A percentile compares a stretch with the other conserved stretches of the same genome.
Conservation (phyloP, 1,140 invertebrate species). For the Latrodectus geometricus region DNA sequence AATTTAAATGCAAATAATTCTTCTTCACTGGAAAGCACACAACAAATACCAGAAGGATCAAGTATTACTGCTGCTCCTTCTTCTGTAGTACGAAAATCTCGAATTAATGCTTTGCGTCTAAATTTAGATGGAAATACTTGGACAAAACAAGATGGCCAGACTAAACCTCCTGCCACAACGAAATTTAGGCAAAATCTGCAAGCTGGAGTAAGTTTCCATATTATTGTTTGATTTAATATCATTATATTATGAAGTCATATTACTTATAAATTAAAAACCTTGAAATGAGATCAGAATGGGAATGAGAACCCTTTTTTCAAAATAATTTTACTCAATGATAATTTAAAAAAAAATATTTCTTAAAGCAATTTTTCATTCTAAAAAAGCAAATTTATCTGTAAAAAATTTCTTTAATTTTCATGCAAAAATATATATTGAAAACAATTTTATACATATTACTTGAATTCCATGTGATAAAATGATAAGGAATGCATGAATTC, state of each 20-base stretch:
- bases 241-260: background rate
- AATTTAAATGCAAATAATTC: constrained; percentile 36
- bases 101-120: constrained; percentile 32
- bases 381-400: no score
- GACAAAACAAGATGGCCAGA: constrained; percentile 31
- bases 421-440: no score
- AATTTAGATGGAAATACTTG: constrained; percentile 56
- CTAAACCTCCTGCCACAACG: constrained; percentile 31
- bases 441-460: no score
- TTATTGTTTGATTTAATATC: background rate
- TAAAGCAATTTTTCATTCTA: no score
- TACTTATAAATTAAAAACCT: no score
- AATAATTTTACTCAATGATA: no score
- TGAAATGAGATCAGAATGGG: no score
- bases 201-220: constrained; percentile 33
- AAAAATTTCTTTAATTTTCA: no score
- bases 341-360: no score
- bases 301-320: no score
- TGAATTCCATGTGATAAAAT: no score
- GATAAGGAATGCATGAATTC: no score
- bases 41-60: constrained; percentile 1
- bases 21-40: constrained; percentile 16
- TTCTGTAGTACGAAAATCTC: constrained; percentile 46
- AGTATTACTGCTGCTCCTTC: constrained; percentile 20
- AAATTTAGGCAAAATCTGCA: constrained; percentile 56